Evolutionary conservation across 2,113 vertebrate species (phyloP).

Genomic region (Megalops atlanticus): DNA sequence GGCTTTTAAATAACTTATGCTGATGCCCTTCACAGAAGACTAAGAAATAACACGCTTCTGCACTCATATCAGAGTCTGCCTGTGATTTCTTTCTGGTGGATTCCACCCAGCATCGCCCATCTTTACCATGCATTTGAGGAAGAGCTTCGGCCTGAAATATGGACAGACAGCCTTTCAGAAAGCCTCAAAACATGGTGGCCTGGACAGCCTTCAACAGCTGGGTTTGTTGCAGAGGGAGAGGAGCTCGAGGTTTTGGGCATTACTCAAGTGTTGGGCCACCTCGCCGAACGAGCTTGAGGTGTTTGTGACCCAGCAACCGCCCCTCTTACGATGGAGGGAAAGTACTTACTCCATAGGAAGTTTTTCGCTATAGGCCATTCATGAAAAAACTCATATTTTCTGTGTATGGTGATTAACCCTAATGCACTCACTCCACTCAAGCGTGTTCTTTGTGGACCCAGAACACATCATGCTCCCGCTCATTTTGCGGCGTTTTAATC

Average conservation of each 20-base stretch:
- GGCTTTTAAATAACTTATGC: slow-evolving; percentile 12
- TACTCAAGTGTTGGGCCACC: neutral
- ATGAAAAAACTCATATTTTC: neutral
- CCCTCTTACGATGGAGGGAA: neutral
- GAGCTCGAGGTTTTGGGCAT: neutral
- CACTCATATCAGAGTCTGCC: neutral
- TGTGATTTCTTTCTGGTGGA: neutral
- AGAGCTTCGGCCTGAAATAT: neutral
- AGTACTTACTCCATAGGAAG: neutral
- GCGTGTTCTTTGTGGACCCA: neutral
- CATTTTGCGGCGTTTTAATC: neutral
- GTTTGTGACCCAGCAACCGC: neutral
- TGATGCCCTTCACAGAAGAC: neutral
- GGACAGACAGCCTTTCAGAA: neutral
- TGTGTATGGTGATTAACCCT: neutral
- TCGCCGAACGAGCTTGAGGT: neutral
- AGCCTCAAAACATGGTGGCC: neutral
- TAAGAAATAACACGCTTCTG: neutral
- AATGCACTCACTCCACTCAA: neutral
- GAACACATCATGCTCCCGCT: neutral
- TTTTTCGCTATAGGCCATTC: neutral
- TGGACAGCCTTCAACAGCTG: neutral
- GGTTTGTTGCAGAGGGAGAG: neutral
- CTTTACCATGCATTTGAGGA: neutral
- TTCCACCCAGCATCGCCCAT: neutral